These are phyloP conservation scores for Holothuria leucospilota DNA, from an alignment of 53 echinoderm and acorn worm genomes.

Conservation along the genomic window DNA sequence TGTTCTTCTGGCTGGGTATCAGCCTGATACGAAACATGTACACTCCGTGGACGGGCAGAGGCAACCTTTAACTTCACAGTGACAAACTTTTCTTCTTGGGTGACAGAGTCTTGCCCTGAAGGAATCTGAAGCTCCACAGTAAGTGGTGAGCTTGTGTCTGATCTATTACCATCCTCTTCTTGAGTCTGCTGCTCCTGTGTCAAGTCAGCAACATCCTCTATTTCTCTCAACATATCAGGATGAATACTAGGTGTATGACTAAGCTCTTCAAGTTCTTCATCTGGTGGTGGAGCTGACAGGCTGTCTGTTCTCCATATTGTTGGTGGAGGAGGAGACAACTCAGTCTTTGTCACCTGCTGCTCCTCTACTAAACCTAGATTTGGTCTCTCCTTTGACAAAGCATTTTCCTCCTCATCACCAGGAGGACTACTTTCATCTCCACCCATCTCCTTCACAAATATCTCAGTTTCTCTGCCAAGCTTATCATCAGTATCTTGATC, in stretches of 20 bases:
- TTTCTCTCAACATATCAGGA: neutral
- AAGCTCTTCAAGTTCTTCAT: conserved; percentile 15
- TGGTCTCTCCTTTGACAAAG: neutral
- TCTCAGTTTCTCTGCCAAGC: neutral
- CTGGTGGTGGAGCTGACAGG: neutral
- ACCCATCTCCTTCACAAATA: neutral
- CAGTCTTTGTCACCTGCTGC: neutral
- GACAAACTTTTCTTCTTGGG: conserved; percentile 51
- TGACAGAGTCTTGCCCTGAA: conserved; percentile 47
- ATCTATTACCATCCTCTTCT: conserved; percentile 14
- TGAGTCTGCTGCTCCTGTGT: neutral
- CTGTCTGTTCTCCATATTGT: neutral
- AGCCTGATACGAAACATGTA: conserved; percentile 82
- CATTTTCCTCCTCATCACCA: neutral
- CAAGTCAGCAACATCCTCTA: neutral
- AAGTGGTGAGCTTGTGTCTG: conserved; percentile 52
- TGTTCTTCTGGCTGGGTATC: conserved; percentile 31
- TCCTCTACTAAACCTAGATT: conserved; percentile 9
- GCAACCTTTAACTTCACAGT: conserved; percentile 80
- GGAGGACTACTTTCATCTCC: neutral
- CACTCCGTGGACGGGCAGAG: conserved; percentile 71
- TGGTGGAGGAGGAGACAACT: neutral
- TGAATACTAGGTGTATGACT: neutral
- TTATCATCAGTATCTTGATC: conserved; percentile 36
- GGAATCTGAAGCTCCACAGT: conserved; percentile 70